Evolutionary conservation across 2,113 vertebrate genomes (phyloP).

Genomic region (Aphelocoma coerulescens): DNA sequence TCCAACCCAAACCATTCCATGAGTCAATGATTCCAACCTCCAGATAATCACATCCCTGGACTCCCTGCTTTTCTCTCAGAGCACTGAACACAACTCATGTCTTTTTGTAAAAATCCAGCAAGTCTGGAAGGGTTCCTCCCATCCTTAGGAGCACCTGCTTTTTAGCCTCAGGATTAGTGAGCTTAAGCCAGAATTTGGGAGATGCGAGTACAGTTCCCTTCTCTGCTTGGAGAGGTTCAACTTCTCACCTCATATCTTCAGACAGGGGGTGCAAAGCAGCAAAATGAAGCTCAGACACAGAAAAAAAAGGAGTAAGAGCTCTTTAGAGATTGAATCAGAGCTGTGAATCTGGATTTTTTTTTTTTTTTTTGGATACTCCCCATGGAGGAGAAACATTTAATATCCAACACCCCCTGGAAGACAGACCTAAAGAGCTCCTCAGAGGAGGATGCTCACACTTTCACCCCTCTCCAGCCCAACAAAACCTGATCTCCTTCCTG

Average conservation of each 20-base stretch:
- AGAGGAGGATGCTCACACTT: background rate
- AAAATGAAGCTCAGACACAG: background rate
- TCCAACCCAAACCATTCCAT: background rate
- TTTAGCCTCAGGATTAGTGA: background rate
- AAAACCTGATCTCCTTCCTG: conserved; percentile 29
- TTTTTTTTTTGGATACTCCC: background rate
- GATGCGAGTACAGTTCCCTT: background rate
- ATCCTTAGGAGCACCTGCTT: background rate
- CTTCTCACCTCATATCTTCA: background rate
- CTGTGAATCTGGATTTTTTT: background rate
- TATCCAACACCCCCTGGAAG: background rate
- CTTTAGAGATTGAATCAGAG: background rate
- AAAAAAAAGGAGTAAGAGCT: background rate
- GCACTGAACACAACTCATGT: background rate
- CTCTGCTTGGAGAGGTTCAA: background rate
- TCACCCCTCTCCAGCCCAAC: background rate
- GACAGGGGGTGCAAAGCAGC: background rate
- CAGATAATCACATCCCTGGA: background rate
- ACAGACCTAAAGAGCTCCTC: background rate
- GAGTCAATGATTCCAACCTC: background rate
- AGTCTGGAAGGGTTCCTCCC: background rate
- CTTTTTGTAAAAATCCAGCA: background rate
- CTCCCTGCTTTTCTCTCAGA: background rate
- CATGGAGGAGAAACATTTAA: background rate
- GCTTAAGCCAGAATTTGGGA: background rate